These are phyloP conservation scores for Rhyacophila evoluta DNA, from an alignment of 2,888 invertebrate species.

Conservation along the genomic window DNA sequence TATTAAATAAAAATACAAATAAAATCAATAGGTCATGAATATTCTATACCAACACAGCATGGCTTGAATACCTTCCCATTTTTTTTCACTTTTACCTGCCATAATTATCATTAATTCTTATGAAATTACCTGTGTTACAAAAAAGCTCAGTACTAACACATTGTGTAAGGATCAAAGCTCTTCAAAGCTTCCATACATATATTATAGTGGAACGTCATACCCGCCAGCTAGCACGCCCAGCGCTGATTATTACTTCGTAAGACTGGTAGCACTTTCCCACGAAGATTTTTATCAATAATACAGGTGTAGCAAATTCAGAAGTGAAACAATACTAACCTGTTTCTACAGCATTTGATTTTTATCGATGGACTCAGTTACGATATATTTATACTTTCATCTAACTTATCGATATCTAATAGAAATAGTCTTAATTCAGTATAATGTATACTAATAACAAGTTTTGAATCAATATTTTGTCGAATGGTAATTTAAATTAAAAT, in stretches of 20 bases:
- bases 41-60: no score
- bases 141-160: background rate
- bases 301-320: slow-evolving; percentile 15
- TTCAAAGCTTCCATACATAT: background rate
- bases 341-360: background rate
- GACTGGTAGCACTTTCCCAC: slow-evolving; percentile 54
- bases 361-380: no score
- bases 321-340: background rate
- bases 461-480: no score
- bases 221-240: background rate
- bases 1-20: no score
- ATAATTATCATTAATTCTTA: background rate
- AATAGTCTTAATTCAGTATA: no score
- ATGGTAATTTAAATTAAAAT: no score
- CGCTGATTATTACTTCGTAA: slow-evolving; percentile 42
- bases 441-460: no score
- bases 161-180: background rate
- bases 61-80: no score
- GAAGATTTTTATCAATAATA: slow-evolving; percentile 30
- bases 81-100: no score
- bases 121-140: background rate
- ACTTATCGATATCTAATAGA: no score
- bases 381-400: no score
- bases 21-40: no score
- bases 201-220: background rate